Evolutionary conservation across 2,888 invertebrate genomes (phyloP).

Genomic region (Morpho achilles): DNA sequence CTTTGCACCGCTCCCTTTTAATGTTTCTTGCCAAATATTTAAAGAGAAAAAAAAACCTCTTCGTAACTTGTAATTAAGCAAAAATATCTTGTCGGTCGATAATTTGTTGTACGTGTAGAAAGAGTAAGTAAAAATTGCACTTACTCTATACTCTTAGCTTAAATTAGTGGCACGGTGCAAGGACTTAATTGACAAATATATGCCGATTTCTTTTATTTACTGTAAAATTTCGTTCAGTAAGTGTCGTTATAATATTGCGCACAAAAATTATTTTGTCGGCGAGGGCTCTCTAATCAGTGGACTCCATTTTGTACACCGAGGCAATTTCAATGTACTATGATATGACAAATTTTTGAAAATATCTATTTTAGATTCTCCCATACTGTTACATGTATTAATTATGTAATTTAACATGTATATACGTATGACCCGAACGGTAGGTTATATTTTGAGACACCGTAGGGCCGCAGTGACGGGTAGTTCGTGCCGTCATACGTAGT

Average conservation of each 20-base stretch:
- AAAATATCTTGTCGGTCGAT: conserved; percentile 15
- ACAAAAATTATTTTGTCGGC: conserved; percentile 55
- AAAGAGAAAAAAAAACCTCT: conserved; percentile 4
- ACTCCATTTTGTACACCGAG: conserved; percentile 60
- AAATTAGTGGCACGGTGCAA: conserved; percentile 16
- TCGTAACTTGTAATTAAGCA: conserved; percentile 5
- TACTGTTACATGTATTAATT: conserved; percentile 62
- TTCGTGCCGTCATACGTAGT: conserved; percentile 63
- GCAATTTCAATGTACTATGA: conserved; percentile 41
- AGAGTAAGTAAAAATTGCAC: conserved; percentile 1
- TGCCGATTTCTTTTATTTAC: conserved; percentile 14
- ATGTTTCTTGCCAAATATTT: conserved; percentile 31
- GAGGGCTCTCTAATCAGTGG: conserved; percentile 43
- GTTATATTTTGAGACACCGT: conserved; percentile 63
- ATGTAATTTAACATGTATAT: conserved; percentile 74
- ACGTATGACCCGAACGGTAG: conserved; percentile 71
- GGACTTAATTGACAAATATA: conserved; percentile 16
- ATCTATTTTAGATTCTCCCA: conserved; percentile 57
- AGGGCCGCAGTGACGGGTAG: conserved; percentile 39
- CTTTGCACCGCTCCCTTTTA: conserved; percentile 36
- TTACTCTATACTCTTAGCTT: conserved; percentile 22
- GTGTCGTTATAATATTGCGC: conserved; percentile 45
- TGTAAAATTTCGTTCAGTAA: conserved; percentile 22
- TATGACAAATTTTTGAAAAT: conserved; percentile 35
- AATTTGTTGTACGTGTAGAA: conserved; percentile 7